Evolutionary conservation across 2,888 invertebrate species (phyloP).

Genomic region (Cheilosia pagana): DNA sequence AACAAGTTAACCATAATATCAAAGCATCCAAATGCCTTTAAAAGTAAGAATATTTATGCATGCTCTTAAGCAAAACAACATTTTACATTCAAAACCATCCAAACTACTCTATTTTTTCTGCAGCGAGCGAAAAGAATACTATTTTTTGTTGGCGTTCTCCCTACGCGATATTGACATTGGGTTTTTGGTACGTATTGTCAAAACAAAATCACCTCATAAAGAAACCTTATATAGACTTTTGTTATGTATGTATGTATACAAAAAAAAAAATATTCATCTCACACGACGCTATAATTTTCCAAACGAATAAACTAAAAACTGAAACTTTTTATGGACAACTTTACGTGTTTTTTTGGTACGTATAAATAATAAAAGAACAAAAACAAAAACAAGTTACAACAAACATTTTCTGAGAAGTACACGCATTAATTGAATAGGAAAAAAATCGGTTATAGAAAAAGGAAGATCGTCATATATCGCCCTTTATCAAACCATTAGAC

Average conservation of each 20-base stretch:
- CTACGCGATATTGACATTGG: constrained; percentile 50
- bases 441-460: constrained; percentile 40
- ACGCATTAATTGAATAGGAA: constrained; percentile 45
- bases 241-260: constrained; percentile 62
- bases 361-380: constrained; percentile 38
- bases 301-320: constrained; percentile 36
- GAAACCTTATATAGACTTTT: constrained; percentile 41
- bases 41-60: background rate
- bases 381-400: constrained; percentile 43
- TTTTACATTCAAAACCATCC: constrained; percentile 69
- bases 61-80: constrained; percentile 37
- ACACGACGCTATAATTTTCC: constrained; percentile 46
- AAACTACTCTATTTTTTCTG: constrained; percentile 48
- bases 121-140: constrained; percentile 49
- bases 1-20: background rate
- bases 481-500: constrained; percentile 64
- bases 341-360: constrained; percentile 71
- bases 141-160: constrained; percentile 58
- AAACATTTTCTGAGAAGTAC: constrained; percentile 71
- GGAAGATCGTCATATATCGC: constrained; percentile 38
- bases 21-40: background rate
- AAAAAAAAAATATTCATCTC: constrained; percentile 59
- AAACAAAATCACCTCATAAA: constrained; percentile 46
- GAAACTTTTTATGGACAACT: constrained; percentile 66
- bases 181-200: constrained; percentile 70